These are phyloP conservation scores for Vipera ursinii DNA, from an alignment of 2,797 vertebrate species.

Conservation along the genomic window DNA sequence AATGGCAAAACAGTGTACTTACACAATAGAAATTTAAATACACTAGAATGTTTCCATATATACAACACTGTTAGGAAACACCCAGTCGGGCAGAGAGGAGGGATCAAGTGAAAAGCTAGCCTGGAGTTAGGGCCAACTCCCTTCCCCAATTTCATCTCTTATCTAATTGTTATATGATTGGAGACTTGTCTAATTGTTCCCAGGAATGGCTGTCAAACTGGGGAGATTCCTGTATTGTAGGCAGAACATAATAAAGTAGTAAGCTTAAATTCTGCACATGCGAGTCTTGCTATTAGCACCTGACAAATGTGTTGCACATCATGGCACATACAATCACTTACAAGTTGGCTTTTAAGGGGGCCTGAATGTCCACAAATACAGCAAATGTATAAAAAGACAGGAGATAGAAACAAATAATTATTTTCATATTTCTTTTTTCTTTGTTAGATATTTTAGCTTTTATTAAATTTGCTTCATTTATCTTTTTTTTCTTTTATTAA, in stretches of 20 bases:
- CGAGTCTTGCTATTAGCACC: too few relatives aligned
- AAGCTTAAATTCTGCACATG: too few relatives aligned
- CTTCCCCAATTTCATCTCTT: not conserved
- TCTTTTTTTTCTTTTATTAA: not conserved
- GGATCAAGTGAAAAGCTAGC: not conserved
- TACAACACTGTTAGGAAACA: too few relatives aligned
- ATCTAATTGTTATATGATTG: not conserved
- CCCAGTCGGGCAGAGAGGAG: too few relatives aligned
- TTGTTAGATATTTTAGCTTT: not conserved
- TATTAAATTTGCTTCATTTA: not conserved
- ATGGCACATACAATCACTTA: not conserved
- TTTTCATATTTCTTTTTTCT: not conserved
- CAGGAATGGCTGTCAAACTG: not conserved
- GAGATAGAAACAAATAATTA: not conserved
- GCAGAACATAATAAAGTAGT: too few relatives aligned
- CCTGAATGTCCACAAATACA: not conserved
- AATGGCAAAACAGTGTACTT: too few relatives aligned
- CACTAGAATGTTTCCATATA: too few relatives aligned
- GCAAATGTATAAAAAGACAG: not conserved
- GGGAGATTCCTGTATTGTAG: too few relatives aligned
- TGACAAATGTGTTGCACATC: not conserved
- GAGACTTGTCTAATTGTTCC: not conserved
- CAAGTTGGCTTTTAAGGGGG: not conserved
- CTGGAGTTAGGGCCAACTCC: not conserved
- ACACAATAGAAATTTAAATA: too few relatives aligned